Evolutionary conservation across 2,888 invertebrate genomes (phyloP).

Genomic region (Marronus borbonicus): DNA sequence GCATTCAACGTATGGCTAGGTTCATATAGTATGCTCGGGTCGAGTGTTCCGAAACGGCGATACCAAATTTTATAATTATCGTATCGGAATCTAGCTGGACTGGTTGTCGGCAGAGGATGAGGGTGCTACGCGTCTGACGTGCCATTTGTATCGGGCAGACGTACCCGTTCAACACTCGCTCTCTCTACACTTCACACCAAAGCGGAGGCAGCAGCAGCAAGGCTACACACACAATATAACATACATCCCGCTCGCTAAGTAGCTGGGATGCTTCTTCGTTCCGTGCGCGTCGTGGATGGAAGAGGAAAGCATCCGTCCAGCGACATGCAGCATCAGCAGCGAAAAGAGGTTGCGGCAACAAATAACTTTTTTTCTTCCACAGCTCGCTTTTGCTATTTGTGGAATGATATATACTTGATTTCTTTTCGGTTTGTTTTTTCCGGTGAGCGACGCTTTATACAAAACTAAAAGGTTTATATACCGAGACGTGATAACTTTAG

Average conservation of each 20-base stretch:
- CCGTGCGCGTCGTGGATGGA: neutral
- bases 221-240: neutral
- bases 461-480: constrained; percentile 31
- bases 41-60: constrained; percentile 64
- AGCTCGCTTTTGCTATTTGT: constrained; percentile 42
- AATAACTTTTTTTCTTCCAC: constrained; percentile 31
- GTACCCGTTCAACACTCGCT: constrained; percentile 60
- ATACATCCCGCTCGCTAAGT: constrained; percentile 18
- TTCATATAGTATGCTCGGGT: neutral
- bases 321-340: constrained; percentile 20
- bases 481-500: constrained; percentile 31
- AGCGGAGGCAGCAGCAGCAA: neutral
- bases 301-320: constrained; percentile 1
- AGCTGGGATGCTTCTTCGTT: constrained; percentile 14
- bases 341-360: constrained; percentile 23
- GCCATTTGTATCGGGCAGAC: constrained; percentile 64
- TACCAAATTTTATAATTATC: constrained; percentile 69
- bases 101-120: constrained; percentile 63
- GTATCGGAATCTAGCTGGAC: constrained; percentile 68
- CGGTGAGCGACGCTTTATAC: constrained; percentile 28
- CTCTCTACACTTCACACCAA: constrained; percentile 57
- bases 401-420: constrained; percentile 31
- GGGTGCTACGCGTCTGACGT: constrained; percentile 66
- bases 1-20: constrained; percentile 59
- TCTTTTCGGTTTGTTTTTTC: constrained; percentile 19